Conservation (phyloP, 2,113 vertebrate genomes). For the Phocoena sinus region DNA sequence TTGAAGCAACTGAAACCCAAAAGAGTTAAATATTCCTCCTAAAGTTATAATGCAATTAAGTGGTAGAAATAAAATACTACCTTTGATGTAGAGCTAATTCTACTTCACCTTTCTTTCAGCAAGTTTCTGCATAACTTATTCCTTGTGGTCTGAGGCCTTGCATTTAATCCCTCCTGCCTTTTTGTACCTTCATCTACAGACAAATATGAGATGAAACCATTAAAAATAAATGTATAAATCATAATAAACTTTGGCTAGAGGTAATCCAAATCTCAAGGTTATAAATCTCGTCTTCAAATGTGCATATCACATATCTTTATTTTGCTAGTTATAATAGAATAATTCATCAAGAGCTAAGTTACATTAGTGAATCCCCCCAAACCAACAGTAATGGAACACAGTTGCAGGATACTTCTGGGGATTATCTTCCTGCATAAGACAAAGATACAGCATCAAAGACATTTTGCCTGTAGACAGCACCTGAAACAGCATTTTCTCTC, state of each 20-base stretch:
- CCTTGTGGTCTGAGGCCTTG: neutral
- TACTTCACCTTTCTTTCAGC: neutral
- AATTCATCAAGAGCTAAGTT: neutral
- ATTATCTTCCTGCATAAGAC: neutral
- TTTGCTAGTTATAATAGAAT: neutral
- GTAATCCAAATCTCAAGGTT: neutral
- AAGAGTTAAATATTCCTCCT: neutral
- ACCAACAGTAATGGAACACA: neutral
- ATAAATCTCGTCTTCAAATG: conserved; percentile 19
- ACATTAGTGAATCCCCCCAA: neutral
- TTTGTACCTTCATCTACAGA: neutral
- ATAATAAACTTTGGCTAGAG: conserved; percentile 1
- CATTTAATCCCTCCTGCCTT: neutral
- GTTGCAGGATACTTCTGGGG: neutral
- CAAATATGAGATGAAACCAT: neutral
- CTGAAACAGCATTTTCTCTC: neutral
- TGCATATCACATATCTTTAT: neutral
- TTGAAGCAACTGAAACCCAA: neutral
- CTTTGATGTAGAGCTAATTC: neutral
- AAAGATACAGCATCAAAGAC: neutral
- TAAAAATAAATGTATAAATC: neutral
- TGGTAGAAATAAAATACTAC: neutral
- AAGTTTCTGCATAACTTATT: neutral
- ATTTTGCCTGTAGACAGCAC: neutral
- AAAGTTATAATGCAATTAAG: neutral